Evolutionary conservation across 1,140 invertebrate species (phyloP), one percentile per base, ranked within the genome.

Genomic region (Argopecten irradians): DNA sequence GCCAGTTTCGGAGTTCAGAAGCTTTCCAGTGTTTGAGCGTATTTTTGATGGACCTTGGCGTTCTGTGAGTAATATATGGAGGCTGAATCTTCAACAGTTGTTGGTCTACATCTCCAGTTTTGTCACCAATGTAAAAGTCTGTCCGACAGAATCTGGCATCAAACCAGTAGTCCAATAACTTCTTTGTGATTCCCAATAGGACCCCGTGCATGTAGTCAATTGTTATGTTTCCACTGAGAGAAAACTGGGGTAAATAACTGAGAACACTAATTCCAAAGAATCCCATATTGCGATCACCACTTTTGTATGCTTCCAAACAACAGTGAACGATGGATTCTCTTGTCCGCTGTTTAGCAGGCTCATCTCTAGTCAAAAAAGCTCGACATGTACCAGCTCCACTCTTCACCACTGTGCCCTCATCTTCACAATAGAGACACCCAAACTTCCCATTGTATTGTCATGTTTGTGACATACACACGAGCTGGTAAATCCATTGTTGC

Each of bases 171-270:
- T 88, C 13, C 7, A 82, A 14, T 34, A 87, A 9, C 36, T 87
- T 87, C 28, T 82, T 87, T 33, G 86, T 28, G n/a, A 87, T 41
- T 34, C 86, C 86, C 13, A 87, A 28, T 34, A 87, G 41, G 32
- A 71, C 82, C 9, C 86, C 86, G 36, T 87, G 86, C 86, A 87
- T 87, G n/a, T 87, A 87, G n/a, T 87, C 86, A 35, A 87, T 87
- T 2, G 82, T 55, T 9, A 87, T 41, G 82, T 87, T 87, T 9
- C 82, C n/a, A 7, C 34, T 87, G 19, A 87, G 36, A 22, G 46
- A 82, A 36, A 87, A 87, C 16, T 87, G 28, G 34, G 86, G 86
- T 71, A 82, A n/a, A 33, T n/a, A 87, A 22, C 33, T 8, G 19
- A 87, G 36, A 13, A 87, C 86, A 35, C 86, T 87, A 8, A 16